These are phyloP conservation scores for Chelon auratus DNA, from an alignment of 2,797 vertebrate genomes.

Conservation along the genomic window DNA sequence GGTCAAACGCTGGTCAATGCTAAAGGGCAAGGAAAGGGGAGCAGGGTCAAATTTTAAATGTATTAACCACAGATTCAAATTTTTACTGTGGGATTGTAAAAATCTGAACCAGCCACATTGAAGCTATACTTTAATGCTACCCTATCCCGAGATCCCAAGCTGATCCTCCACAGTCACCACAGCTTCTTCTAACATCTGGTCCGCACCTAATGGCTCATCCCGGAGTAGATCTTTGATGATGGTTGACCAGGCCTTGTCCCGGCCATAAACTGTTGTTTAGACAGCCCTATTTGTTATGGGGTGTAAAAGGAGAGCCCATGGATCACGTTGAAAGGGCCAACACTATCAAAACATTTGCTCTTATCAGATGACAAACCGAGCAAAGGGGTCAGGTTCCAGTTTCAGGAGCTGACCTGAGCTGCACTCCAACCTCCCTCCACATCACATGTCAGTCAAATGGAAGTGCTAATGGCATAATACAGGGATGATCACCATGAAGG, in stretches of 20 bases:
- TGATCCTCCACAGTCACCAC: conserved; percentile 25
- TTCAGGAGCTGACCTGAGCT: conserved; percentile 58
- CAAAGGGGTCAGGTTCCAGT: conserved; percentile 83
- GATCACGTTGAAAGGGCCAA: conserved; percentile 82
- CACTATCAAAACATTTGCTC: conserved; percentile 86
- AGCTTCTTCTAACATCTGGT: conserved; percentile 73
- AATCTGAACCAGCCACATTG: neutral
- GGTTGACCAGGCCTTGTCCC: conserved; percentile 78
- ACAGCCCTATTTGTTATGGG: conserved; percentile 82
- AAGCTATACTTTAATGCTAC: neutral
- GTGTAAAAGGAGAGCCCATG: conserved; percentile 81
- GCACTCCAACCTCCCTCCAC: conserved; percentile 37
- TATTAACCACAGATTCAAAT: neutral
- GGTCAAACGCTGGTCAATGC: conserved; percentile 77
- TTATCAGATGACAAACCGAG: conserved; percentile 85
- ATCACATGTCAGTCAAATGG: conserved; percentile 22
- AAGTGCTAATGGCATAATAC: conserved; percentile 10
- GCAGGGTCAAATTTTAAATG: conserved; percentile 1
- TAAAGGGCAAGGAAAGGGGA: conserved; percentile 69
- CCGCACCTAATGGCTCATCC: conserved; percentile 61
- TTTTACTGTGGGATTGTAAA: neutral
- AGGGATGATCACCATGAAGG: neutral
- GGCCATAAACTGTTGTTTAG: conserved; percentile 80
- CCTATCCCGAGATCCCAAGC: conserved; percentile 3
- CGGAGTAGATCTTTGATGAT: conserved; percentile 73